Percentiles rank a stretch among this genome's conserved stretches.
Evolutionary conservation across 1,140 invertebrate genomes (phyloP).

Genomic region (Drosophila tropicalis): DNA sequence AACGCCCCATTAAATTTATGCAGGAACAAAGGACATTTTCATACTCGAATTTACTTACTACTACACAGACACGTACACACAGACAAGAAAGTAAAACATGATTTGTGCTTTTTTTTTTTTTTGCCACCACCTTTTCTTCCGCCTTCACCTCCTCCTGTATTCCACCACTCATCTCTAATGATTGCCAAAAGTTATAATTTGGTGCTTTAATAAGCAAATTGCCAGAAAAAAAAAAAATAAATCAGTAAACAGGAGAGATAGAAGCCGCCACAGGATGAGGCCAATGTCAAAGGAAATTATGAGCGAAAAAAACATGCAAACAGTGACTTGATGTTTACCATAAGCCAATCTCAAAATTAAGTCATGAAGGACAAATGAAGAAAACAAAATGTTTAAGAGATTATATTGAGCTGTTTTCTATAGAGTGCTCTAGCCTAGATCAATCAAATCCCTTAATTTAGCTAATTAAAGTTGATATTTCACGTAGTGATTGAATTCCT

Average conservation of each 20-base stretch:
- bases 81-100: background rate
- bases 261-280: background rate
- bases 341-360: background rate
- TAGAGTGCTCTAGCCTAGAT: too few species aligned
- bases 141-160: background rate
- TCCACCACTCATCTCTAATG: background rate
- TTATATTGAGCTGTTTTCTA: too few species aligned
- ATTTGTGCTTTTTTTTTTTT: background rate
- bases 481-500: too few species aligned
- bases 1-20: constrained; percentile 71
- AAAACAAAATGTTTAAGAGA: too few species aligned
- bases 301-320: too few species aligned
- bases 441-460: too few species aligned
- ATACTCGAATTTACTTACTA: background rate
- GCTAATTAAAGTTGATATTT: too few species aligned
- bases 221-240: background rate
- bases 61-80: background rate
- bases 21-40: constrained; percentile 72
- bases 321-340: background rate
- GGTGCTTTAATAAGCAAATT: constrained; percentile 13
- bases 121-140: background rate
- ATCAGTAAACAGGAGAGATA: background rate
- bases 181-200: constrained; percentile 8
- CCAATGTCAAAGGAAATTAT: background rate
- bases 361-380: too few species aligned